Evolutionary conservation across 2,113 vertebrate species (phyloP).

Genomic region (Pipa parva): DNA sequence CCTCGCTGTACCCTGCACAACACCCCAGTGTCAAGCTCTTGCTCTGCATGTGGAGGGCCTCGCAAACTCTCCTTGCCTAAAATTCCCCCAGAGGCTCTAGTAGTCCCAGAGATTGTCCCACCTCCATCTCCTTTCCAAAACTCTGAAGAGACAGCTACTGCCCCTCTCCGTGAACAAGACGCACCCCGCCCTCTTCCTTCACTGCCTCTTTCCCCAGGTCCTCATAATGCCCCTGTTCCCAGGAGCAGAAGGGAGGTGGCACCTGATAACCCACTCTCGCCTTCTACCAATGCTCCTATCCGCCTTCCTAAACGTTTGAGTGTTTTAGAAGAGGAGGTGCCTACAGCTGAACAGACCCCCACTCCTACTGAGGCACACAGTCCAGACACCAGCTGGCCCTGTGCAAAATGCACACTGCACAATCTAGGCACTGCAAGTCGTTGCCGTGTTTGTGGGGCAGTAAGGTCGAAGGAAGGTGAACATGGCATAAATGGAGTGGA

Average conservation of each 20-base stretch:
- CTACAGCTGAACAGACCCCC: slow-evolving; percentile 61
- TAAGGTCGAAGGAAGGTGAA: background rate
- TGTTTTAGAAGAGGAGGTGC: slow-evolving; percentile 73
- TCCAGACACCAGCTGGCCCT: slow-evolving; percentile 90
- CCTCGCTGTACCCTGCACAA: slow-evolving; percentile 91
- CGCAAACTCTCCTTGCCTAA: slow-evolving; percentile 91
- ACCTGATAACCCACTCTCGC: slow-evolving; percentile 59
- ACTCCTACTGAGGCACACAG: slow-evolving; percentile 60
- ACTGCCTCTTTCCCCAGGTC: slow-evolving; percentile 62
- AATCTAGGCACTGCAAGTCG: slow-evolving; percentile 77
- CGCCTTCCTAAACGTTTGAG: slow-evolving; percentile 81
- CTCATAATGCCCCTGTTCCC: slow-evolving; percentile 94
- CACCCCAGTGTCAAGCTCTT: slow-evolving; percentile 85
- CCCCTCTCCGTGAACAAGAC: slow-evolving; percentile 51
- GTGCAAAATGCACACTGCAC: slow-evolving; percentile 88
- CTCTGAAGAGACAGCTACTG: slow-evolving; percentile 58
- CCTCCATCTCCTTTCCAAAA: slow-evolving; percentile 67
- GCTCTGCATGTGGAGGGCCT: slow-evolving; percentile 89
- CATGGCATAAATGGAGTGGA: background rate
- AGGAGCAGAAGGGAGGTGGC: slow-evolving; percentile 91
- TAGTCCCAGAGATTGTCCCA: slow-evolving; percentile 87
- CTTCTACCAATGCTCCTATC: slow-evolving; percentile 60
- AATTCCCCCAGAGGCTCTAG: slow-evolving; percentile 92
- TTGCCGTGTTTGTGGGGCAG: slow-evolving; percentile 71
- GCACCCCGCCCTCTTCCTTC: slow-evolving; percentile 57